Percentiles rank a stretch among this genome's conserved stretches.
phyloP scores from a whole-genome alignment of 2,888 invertebrate species.

The Iselma pallidipennis region DNA sequence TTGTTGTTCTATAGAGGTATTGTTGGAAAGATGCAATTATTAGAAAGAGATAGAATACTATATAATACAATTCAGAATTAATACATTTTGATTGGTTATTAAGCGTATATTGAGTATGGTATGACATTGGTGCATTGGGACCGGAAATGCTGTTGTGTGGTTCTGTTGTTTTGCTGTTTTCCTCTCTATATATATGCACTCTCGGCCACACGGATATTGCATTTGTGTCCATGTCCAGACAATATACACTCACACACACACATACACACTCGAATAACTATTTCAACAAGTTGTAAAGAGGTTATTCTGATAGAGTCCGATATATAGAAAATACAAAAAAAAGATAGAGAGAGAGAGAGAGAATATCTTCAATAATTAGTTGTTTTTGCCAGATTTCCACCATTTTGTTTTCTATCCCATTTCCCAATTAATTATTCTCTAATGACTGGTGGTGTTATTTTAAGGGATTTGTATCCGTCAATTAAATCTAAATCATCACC shows the following conservation, averaged over 20 bases:
- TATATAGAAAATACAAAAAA: too few relatives aligned
- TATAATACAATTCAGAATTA: slow-evolving; percentile 26
- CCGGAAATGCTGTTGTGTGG: not conserved
- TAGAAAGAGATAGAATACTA: not conserved
- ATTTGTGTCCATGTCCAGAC: slow-evolving; percentile 2
- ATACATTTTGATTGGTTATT: slow-evolving; percentile 33
- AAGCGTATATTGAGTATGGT: slow-evolving; percentile 26
- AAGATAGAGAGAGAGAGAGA: too few relatives aligned
- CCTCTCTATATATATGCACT: slow-evolving; percentile 4
- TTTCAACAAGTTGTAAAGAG: not conserved
- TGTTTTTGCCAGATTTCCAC: not conserved
- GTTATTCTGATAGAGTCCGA: too few relatives aligned
- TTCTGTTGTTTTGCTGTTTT: not conserved
- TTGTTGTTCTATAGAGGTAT: too few relatives aligned
- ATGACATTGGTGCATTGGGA: slow-evolving; percentile 29
- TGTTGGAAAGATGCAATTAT: too few relatives aligned
- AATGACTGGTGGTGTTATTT: not conserved
- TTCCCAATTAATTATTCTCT: not conserved
- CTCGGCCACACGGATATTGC: slow-evolving; percentile 18
- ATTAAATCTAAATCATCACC: not conserved
- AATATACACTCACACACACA: not conserved
- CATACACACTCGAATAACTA: too few relatives aligned
- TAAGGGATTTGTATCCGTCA: not conserved
- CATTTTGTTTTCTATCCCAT: not conserved
- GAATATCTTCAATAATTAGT: not conserved